Percentiles rank a stretch among this genome's conserved stretches.
phyloP scores from a whole-genome alignment of 2,888 invertebrate genomes.

The Acanthosepion pharaonis region DNA sequence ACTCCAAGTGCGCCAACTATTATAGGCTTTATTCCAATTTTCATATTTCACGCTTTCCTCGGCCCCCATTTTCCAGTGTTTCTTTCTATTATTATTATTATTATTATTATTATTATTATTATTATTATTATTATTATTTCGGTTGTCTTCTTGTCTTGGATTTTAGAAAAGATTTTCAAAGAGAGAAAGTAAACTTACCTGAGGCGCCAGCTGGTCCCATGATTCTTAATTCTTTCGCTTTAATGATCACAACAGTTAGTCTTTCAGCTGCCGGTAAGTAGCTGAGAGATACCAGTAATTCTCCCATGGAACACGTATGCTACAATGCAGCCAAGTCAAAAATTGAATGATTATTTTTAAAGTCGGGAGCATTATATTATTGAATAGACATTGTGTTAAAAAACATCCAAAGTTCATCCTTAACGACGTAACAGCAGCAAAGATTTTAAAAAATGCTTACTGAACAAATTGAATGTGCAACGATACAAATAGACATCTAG shows the following conservation, averaged over 20 bases:
- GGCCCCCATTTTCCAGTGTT: no score
- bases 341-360: background rate
- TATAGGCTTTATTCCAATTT: no score
- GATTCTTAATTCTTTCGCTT: conserved; percentile 83
- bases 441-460: background rate
- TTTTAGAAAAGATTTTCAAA: background rate
- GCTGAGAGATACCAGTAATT: conserved; percentile 86
- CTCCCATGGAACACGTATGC: conserved; percentile 73
- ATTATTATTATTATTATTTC: no score
- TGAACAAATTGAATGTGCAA: background rate
- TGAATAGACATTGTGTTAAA: background rate
- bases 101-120: no score
- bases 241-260: conserved; percentile 86
- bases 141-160: background rate
- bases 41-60: no score
- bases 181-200: conserved; percentile 52
- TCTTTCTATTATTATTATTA: no score
- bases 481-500: no score
- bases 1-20: no score
- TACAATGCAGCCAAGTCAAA: conserved; percentile 49
- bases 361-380: background rate
- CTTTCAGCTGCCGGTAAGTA: conserved; percentile 91
- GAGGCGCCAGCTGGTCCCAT: conserved; percentile 67
- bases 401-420: background rate
- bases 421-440: background rate